Base-by-base conservation (phyloP, 2,797 vertebrate species). In the Anguilla pacifica region DNA sequence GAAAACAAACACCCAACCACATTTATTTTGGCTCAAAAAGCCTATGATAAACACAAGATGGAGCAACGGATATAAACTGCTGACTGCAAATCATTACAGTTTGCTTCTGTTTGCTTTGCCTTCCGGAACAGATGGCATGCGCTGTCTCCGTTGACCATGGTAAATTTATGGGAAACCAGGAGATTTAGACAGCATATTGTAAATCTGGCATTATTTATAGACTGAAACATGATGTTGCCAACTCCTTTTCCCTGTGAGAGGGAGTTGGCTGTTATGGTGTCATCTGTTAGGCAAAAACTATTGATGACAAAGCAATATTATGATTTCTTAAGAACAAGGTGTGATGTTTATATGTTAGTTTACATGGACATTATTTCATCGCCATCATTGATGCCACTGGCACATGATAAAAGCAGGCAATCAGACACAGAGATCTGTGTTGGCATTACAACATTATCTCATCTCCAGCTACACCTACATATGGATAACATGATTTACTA, bases 101-200 rank as follows among this genome's bases (percentile, higher is more conserved):
- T 87, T 87, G 82, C 31, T 84, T 84, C 86, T 72, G 64, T 84
- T 72, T 87, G 86, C 86, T 84, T 11, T 83, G 43, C 49, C 67
- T 43, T 72, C 28, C n/a, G 82, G 49, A 87, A 87, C 86, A 87
- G 86, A 87, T 87, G 81, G 86, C 81, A 87, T 57, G 55, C 28
- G 49, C 61, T 17, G 59, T 70, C 61, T 84, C 59, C 35, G 43
- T 74, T 25, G 31, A 55, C 81, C 22, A 55, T 4, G 19, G 28
- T 19, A 17, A 61, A 84, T 39, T 31, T 6, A 25, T 72, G 55
- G 81, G 64, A 84, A 87, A 83, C 82, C 49, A 43, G 82, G 39
- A 51, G 82, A 81, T 64, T 83, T 59, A 43, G 28, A 51, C 25
- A 87, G 51, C 72, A 82, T 61, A 25, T 81, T 83, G 19, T 82